Evolutionary conservation across 2,113 vertebrate species (phyloP).

Genomic region (Tapirus terrestris): DNA sequence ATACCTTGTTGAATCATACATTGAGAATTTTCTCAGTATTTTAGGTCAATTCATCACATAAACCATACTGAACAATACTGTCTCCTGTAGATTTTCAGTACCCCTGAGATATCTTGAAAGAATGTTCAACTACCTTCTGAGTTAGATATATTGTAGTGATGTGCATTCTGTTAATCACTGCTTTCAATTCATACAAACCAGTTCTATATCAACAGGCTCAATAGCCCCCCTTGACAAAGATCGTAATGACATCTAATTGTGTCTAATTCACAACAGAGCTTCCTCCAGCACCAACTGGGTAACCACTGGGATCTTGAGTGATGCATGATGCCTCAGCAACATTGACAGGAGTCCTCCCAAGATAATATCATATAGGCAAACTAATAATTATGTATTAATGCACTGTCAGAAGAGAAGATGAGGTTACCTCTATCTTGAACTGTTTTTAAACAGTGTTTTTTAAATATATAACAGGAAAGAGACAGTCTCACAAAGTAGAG

Average conservation of each 20-base stretch:
- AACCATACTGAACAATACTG: background rate
- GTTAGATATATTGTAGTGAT: background rate
- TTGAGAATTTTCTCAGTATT: background rate
- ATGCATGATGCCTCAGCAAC: background rate
- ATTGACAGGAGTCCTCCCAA: background rate
- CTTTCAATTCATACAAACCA: background rate
- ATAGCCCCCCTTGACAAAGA: background rate
- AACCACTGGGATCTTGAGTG: background rate
- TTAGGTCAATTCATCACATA: background rate
- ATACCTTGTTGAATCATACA: background rate
- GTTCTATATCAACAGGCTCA: background rate
- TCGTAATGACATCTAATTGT: background rate
- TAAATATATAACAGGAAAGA: background rate
- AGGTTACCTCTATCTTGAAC: background rate
- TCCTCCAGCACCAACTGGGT: background rate
- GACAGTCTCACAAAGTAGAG: background rate
- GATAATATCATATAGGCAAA: background rate
- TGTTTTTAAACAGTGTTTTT: background rate
- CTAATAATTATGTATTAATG: background rate
- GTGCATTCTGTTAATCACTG: background rate
- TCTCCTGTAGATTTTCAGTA: background rate
- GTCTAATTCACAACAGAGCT: background rate
- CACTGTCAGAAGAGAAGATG: background rate
- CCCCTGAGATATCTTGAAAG: background rate
- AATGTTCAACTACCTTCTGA: background rate